Percentiles rank a stretch among this genome's conserved stretches.
These are phyloP conservation scores for Thamnophis sirtalis DNA, from an alignment of 2,113 vertebrate species.

Conservation along the genomic window DNA sequence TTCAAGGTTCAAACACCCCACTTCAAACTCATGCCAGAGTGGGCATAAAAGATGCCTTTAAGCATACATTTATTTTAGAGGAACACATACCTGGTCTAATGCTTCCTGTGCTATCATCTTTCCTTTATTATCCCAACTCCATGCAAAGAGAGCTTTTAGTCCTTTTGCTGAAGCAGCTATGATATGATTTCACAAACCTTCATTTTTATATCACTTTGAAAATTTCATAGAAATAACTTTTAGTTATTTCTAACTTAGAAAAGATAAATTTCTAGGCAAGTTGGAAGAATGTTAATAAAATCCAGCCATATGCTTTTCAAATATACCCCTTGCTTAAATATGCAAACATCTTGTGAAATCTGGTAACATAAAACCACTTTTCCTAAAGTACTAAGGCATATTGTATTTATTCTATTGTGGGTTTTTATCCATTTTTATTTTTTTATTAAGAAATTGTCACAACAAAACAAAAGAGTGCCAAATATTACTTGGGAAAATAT, in stretches of 20 bases:
- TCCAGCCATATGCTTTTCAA: not conserved
- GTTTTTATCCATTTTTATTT: not conserved
- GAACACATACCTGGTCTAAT: not conserved
- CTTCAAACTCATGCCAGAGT: not conserved
- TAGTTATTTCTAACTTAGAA: not conserved
- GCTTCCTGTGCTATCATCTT: not conserved
- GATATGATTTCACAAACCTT: not conserved
- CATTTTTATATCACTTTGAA: not conserved
- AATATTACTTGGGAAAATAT: not conserved
- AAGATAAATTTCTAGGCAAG: not conserved
- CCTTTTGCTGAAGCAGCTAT: not conserved
- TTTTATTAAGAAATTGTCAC: not conserved
- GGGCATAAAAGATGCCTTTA: not conserved
- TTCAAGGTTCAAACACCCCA: not conserved
- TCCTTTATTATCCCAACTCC: not conserved
- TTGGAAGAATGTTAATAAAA: not conserved
- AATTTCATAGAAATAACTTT: not conserved
- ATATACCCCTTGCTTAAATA: not conserved
- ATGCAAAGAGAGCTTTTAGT: not conserved
- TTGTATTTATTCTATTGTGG: not conserved
- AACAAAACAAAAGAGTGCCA: not conserved
- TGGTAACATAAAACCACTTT: not conserved
- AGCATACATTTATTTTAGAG: not conserved
- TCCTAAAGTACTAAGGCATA: not conserved
- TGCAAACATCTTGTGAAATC: not conserved